Evolutionary conservation across 2,113 vertebrate species (phyloP).

Genomic region (Pipra filicauda): DNA sequence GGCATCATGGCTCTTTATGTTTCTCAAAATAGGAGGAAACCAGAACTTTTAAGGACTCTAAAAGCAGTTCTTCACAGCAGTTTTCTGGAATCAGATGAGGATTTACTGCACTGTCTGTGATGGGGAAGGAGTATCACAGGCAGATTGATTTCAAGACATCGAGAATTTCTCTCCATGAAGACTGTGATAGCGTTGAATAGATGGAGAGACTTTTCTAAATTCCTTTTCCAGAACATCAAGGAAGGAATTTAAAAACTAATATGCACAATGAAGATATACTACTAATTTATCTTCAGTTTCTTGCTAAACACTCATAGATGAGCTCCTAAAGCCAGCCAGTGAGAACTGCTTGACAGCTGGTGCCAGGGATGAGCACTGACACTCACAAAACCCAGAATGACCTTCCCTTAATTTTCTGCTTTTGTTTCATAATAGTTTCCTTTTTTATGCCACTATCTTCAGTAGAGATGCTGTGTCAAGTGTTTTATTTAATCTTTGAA

Average conservation of each 20-base stretch:
- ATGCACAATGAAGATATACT: background rate
- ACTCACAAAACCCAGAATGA: background rate
- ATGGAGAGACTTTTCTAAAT: background rate
- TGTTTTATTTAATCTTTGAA: background rate
- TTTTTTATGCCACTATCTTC: background rate
- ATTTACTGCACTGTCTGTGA: background rate
- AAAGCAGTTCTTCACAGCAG: background rate
- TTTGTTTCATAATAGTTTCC: background rate
- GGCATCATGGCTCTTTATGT: background rate
- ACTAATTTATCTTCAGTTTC: background rate
- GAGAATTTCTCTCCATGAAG: background rate
- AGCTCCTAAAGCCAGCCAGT: background rate
- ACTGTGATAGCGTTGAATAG: background rate
- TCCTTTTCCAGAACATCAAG: slow-evolving; percentile 19
- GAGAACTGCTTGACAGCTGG: background rate
- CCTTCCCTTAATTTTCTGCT: background rate
- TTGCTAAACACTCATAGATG: background rate
- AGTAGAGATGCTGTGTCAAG: background rate
- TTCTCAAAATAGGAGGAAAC: background rate
- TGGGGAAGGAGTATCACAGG: background rate
- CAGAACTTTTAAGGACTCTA: background rate
- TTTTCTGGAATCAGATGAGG: background rate
- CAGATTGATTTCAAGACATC: background rate
- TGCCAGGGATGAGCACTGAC: background rate
- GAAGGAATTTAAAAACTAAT: background rate